Conservation (phyloP, 2,888 invertebrate genomes). For the Phortica okadai region DNA sequence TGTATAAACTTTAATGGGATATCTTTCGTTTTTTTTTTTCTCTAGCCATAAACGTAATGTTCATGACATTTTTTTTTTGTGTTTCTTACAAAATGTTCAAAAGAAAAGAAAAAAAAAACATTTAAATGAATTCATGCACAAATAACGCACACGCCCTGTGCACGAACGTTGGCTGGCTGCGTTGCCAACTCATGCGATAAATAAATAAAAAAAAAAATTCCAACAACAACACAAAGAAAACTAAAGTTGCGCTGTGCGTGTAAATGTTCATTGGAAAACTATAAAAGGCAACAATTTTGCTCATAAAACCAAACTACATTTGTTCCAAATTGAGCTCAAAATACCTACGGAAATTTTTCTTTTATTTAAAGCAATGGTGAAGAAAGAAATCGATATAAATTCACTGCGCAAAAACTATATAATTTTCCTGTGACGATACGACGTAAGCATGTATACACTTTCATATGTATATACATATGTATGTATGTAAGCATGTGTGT, state of each 20-base stretch:
- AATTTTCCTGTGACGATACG: no score
- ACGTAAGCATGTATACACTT: no score
- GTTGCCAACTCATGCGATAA: not conserved
- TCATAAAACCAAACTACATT: not conserved
- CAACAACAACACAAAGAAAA: no score
- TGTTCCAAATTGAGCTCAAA: not conserved
- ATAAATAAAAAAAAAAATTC: not conserved
- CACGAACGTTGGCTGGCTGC: not conserved
- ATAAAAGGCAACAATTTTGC: not conserved
- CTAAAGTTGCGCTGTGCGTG: not conserved
- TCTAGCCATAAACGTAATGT: no score
- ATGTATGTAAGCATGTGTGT: no score
- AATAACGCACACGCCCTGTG: not conserved
- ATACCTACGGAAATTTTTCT: not conserved
- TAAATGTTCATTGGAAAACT: not conserved
- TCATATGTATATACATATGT: no score
- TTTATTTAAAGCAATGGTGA: no score
- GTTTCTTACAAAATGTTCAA: not conserved
- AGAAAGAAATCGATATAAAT: no score
- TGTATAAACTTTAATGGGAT: no score
- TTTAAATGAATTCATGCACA: constrained; percentile 15
- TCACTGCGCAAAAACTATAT: no score
- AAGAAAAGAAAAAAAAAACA: constrained; percentile 28
- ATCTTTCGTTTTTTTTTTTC: no score
- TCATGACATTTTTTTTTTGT: not conserved